Conservation (phyloP, 2,888 invertebrate species). For the Cheilosia impressa region DNA sequence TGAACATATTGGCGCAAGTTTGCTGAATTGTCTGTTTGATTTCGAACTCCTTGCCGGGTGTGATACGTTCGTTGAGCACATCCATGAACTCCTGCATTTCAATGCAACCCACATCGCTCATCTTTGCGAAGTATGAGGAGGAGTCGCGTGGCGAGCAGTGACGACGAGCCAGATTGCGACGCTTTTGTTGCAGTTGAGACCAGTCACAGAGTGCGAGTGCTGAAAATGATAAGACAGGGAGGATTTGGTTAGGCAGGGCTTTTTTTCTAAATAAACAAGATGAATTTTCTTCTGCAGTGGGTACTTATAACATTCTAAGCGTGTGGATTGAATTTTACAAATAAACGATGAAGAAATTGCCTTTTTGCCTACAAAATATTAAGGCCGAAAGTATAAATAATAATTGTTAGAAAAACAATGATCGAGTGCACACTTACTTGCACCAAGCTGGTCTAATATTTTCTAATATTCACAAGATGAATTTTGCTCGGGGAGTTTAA, state of each 20-base stretch:
- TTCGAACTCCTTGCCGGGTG: slow-evolving; percentile 83
- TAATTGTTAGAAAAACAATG: no score
- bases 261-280: neutral
- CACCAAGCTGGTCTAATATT: no score
- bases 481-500: no score
- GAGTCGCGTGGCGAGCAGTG: slow-evolving; percentile 92
- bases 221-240: slow-evolving; percentile 83
- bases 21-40: slow-evolving; percentile 89
- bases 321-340: no score
- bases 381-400: no score
- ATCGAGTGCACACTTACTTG: no score
- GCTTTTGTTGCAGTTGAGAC: slow-evolving; percentile 91
- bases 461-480: no score
- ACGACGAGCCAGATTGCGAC: slow-evolving; percentile 90
- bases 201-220: slow-evolving; percentile 94
- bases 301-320: no score
- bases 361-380: no score
- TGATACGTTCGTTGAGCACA: slow-evolving; percentile 84
- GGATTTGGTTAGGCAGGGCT: neutral
- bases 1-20: slow-evolving; percentile 93
- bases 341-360: no score
- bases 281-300: neutral
- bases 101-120: slow-evolving; percentile 88
- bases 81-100: slow-evolving; percentile 87
- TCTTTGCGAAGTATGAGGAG: slow-evolving; percentile 88